A percentile compares a stretch with the other conserved stretches of the same genome.
phyloP scores from a whole-genome alignment of 2,797 vertebrate species.

The Prionace glauca region DNA sequence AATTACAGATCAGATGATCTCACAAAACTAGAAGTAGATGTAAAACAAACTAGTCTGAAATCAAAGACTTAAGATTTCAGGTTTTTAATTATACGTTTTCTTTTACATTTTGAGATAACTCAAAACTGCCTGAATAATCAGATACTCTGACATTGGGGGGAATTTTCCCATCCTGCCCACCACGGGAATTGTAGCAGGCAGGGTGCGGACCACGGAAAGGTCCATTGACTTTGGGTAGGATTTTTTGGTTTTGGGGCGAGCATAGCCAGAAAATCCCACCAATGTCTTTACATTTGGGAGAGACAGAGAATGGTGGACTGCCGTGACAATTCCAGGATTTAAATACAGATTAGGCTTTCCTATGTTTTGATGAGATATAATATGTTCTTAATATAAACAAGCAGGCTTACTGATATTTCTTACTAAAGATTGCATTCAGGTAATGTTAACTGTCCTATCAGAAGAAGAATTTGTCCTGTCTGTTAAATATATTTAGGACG shows the following conservation, averaged over 20 bases:
- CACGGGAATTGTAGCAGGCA: too few species aligned
- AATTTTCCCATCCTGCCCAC: too few species aligned
- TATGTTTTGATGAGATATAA: not conserved
- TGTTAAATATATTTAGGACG: not conserved
- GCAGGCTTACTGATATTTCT: not conserved
- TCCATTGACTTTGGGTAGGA: too few species aligned
- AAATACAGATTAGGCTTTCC: not conserved
- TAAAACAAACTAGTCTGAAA: not conserved
- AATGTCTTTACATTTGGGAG: not conserved
- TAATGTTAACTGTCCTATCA: not conserved
- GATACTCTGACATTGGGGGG: not conserved
- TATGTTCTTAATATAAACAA: not conserved
- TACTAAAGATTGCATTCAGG: not conserved
- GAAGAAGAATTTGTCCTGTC: not conserved
- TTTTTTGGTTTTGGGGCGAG: too few species aligned
- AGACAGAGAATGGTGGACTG: not conserved
- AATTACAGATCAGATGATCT: not conserved
- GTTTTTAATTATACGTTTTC: not conserved
- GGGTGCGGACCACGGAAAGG: too few species aligned
- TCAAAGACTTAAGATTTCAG: not conserved
- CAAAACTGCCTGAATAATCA: not conserved
- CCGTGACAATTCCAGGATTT: not conserved
- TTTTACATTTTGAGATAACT: slow-evolving; percentile 4
- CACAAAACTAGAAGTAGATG: not conserved
- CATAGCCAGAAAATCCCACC: too few species aligned